These are phyloP conservation scores for Pimephales promelas DNA, from an alignment of 2,113 vertebrate genomes.

Conservation along the genomic window DNA sequence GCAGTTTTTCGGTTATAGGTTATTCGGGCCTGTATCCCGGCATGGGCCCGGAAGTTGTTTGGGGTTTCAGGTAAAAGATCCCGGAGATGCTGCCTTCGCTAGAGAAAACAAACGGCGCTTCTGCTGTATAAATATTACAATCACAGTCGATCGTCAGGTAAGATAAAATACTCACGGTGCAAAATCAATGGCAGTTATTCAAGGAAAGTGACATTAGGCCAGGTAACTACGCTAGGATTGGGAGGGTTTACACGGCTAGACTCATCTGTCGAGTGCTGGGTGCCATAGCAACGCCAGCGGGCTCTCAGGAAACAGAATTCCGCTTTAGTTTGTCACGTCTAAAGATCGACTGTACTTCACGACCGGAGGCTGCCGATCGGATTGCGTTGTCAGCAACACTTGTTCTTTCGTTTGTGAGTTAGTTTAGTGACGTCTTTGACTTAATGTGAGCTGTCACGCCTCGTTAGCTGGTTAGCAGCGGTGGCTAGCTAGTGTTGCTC, in stretches of 20 bases:
- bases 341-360: not conserved
- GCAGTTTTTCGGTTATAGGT: constrained; percentile 54
- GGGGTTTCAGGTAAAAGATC: constrained; percentile 80
- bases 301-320: constrained; percentile 63
- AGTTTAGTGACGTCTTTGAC: constrained; percentile 20
- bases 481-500: constrained; percentile 46
- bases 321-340: constrained; percentile 51
- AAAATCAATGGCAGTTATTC: not conserved
- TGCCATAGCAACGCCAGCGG: constrained; percentile 66
- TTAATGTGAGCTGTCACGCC: constrained; percentile 57
- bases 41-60: constrained; percentile 83
- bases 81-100: constrained; percentile 81
- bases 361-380: too few relatives aligned
- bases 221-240: constrained; percentile 25
- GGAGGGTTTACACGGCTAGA: constrained; percentile 55
- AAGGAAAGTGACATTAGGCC: constrained; percentile 43
- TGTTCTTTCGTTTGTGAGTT: constrained; percentile 5
- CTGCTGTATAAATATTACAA: constrained; percentile 69
- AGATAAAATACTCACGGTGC: constrained; percentile 47
- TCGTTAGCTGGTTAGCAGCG: constrained; percentile 60
- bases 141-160: constrained; percentile 71
- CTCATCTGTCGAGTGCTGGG: constrained; percentile 58
- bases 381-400: not conserved
- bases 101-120: constrained; percentile 79
- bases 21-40: constrained; percentile 75